Evolutionary conservation across 1,140 invertebrate genomes (phyloP), one percentile per base, ranked within the genome.

Genomic region (Drosophila arizonae): DNA sequence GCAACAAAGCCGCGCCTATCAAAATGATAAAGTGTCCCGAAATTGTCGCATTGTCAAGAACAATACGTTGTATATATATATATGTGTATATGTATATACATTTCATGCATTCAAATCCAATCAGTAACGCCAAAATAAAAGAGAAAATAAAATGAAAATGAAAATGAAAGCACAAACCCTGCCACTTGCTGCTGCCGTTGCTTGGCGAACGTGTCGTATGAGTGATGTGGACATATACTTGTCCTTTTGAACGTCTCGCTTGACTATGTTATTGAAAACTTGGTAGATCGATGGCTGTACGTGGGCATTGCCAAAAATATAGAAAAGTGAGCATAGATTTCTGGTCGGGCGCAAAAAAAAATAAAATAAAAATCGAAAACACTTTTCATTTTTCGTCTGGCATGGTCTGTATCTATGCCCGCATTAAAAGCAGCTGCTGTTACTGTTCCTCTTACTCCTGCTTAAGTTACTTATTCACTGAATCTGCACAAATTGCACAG

Each of bases 61-160:
- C 54, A 66, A 48, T 57, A 55, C 21, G 21, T 24, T 24, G 21
- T 24, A 33, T 33, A 33, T 36, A 36, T 36, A 55, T 39, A 10
- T 39, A 9, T 36, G 2, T 36, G 8, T 36, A 36, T 36, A 36
- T 36, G 9, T 9, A 36, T 36, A 41, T 63, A 56, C 30, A 71
- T 51, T 43, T 63, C 65, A 52, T 55, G 67, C 72, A 78, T 62
- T 63, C 60, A 60, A 76, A 69, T 75, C 77, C 66, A 81, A 77
- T 86, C 81, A 81, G 60, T 66, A 48, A 36, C 45, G 61, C 30
- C 13, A 41, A 15, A 28, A 69, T 43, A 50, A 24, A 48, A 30
- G 48, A 30, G 28, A 28, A 54, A 43, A 46, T 36, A 54, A 46
- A 61, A 52, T 9, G 48, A 56, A 48, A 55, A 36, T 9, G 26